Base-by-base conservation (phyloP, 1,140 invertebrate species). In the Protaetia brevitarsis region DNA sequence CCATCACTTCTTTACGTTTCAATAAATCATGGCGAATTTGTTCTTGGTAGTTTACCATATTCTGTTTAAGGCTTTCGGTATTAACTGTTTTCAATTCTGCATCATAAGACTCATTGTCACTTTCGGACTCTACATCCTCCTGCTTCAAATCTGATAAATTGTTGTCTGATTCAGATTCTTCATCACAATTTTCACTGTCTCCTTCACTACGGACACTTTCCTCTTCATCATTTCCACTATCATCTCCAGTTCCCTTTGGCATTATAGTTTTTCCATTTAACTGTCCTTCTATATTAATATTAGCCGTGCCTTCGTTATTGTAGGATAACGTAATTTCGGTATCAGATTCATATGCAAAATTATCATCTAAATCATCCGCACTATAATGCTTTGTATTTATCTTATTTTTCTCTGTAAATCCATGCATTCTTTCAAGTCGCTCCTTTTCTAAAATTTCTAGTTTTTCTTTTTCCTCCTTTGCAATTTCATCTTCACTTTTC, bases 321-420 rank as follows among this genome's bases (percentile, higher is more conserved):
- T 84, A 84, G 34, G 79, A 77, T 16, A 84, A 69, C 0, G 76
- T 71, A 62, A 74, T 75, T 57, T 80, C 82, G 16, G 72, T 69
- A 70, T 83, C 82, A 21, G 81, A 80, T 68, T 85, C 83, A 66
- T 83, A 83, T 0, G 81, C 80, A 60, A 84, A 83, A 81, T 64
- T 84, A 80, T 92, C 91, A 73, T 93, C 91, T 37, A 94, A 82
- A 78, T 92, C 91, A 80, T 95, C 94, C 6, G 93, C 94, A 74
- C 82, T 87, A 76, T 71, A 71, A 74, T 81, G 85, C 37, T 72
- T 74, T 59, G 66, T 71, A 59, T 71, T 72, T 26, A 16, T 65
- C 59, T 64, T 34, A 6, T 77, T 73, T 11, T 78, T 72, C 13
- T 80, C 78, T 61, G 80, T 74, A 28, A 79, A 74, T 7, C 86